Evolutionary conservation across 2,888 invertebrate genomes (phyloP).

Genomic region (Drepana falcataria): DNA sequence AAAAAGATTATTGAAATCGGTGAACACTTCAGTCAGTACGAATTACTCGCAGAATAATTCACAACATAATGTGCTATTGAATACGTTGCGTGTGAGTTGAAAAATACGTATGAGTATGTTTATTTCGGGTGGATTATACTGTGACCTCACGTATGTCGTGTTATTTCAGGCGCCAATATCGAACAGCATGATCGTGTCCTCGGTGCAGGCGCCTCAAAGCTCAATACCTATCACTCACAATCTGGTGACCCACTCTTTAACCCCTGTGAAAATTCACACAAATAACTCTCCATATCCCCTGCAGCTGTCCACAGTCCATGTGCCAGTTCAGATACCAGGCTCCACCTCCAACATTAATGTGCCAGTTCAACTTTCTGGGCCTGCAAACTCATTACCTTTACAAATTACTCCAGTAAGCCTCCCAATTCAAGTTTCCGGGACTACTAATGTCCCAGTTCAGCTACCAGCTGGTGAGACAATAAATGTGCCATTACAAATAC

Average conservation of each 20-base stretch:
- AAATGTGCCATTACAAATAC: conserved; percentile 67
- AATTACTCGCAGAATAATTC: conserved; percentile 52
- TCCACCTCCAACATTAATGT: conserved; percentile 69
- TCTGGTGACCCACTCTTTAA: conserved; percentile 66
- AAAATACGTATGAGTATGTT: conserved; percentile 13
- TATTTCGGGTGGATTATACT: conserved; percentile 16
- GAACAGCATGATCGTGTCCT: conserved; percentile 74
- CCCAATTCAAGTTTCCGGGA: conserved; percentile 63
- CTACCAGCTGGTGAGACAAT: conserved; percentile 66
- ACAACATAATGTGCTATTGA: conserved; percentile 69
- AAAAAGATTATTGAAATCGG: conserved; percentile 71
- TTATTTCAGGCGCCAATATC: conserved; percentile 70
- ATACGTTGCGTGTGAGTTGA: conserved; percentile 69
- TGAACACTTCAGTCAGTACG: conserved; percentile 43
- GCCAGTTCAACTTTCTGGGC: conserved; percentile 64
- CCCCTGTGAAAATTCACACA: conserved; percentile 67
- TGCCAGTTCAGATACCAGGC: conserved; percentile 71
- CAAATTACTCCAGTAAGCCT: conserved; percentile 67
- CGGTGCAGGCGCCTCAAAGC: conserved; percentile 68
- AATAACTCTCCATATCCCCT: conserved; percentile 61
- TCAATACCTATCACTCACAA: conserved; percentile 66
- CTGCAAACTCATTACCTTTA: conserved; percentile 56
- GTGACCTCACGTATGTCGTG: conserved; percentile 45
- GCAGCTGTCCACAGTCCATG: conserved; percentile 68
- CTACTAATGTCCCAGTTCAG: conserved; percentile 65